phyloP scores from a whole-genome alignment of 2,113 vertebrate genomes.

The Emberiza fucata region DNA sequence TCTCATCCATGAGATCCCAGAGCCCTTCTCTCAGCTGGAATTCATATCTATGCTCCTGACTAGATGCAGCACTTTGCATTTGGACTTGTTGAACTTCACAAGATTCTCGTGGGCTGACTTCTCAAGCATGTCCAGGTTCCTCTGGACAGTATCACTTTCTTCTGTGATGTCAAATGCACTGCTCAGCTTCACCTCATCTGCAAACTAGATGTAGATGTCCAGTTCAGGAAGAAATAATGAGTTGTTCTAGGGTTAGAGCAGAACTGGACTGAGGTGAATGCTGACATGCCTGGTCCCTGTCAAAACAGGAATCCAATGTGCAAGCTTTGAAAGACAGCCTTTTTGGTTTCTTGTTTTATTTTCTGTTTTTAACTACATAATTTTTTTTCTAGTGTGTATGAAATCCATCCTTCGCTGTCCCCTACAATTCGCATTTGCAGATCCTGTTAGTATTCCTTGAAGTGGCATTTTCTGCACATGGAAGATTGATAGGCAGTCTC shows the following conservation, averaged over 20 bases:
- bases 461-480: not conserved
- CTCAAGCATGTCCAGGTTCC: not conserved
- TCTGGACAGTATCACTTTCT: not conserved
- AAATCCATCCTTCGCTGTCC: not conserved
- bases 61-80: not conserved
- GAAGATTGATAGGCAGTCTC: not conserved
- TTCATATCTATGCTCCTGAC: accelerated
- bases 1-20: not conserved
- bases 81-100: not conserved
- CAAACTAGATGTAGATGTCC: not conserved
- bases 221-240: not conserved
- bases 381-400: not conserved
- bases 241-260: not conserved
- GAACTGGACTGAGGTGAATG: not conserved
- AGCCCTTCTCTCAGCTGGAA: not conserved
- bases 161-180: not conserved
- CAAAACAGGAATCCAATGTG: not conserved
- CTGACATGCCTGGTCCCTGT: not conserved
- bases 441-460: not conserved
- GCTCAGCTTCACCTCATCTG: not conserved
- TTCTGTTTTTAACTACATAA: not conserved
- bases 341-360: not conserved
- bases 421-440: not conserved
- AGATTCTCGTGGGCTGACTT: not conserved
- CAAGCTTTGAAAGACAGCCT: not conserved